Evolutionary conservation across 2,113 vertebrate genomes (phyloP), one percentile per base, ranked within the genome.

Genomic region (Microcebus jonahi): DNA sequence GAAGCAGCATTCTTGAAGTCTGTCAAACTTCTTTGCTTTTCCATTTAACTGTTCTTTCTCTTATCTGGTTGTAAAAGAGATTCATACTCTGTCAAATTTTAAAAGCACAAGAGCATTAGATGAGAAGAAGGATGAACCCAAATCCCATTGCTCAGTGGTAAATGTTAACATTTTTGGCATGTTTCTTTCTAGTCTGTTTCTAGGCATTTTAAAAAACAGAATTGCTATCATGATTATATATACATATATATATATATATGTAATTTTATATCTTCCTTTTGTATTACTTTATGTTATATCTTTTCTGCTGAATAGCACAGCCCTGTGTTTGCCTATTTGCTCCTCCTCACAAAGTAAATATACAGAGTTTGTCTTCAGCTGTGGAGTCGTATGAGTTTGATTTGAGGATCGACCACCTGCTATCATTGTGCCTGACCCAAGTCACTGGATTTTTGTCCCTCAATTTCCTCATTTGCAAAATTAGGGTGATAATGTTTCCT

Each of bases 81-180:
- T 67, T 75, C 50, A 70, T 94, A 63, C 53, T 70, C 65, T 88
- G 50, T 83, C 42, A 77, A 27, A 92, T 50, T 86, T 82, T 92
- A 65, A 92, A 91, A 84, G 57, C 27, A 70, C 39, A 34, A 29
- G 85, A 53, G 23, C 67, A 21, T 90, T 88, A 63, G 73, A 88
- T 63, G 39, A 67, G 85, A 80, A 61, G 42, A 79, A 71, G 76
- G n/a, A 90, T 29, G 59, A 73, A 34, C 6, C 29, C 53, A 75
- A 4, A 50, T 59, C 9, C 6, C 23, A 3, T 31, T 67, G 67
- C 34, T 76, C 29, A 61, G 6, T 48, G 67, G 3, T 50, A 50
- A 50, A 31, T 48, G n/a, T 36, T 77, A 83, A 59, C 11, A 27
- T 71, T 86, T 75, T 77, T 61, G 68, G 9, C 29, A 13, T 63